Evolutionary conservation across 2,888 invertebrate species (phyloP).

Genomic region (Geophilus truncorum): DNA sequence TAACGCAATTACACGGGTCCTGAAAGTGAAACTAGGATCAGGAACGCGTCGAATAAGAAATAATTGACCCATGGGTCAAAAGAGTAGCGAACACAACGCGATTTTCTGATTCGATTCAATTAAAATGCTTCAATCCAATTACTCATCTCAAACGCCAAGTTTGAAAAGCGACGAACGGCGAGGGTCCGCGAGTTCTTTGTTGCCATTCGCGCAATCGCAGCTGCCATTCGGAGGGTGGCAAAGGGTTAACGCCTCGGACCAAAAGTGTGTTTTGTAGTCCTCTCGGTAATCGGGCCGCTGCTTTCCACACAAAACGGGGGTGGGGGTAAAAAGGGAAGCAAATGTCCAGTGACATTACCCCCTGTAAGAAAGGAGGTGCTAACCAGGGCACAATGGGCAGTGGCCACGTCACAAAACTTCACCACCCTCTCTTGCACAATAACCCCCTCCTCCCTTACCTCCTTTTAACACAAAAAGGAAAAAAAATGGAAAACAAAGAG

Average conservation of each 20-base stretch:
- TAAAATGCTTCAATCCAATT: slow-evolving; percentile 18
- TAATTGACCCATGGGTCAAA: not conserved
- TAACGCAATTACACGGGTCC: too few relatives aligned
- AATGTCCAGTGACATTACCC: not conserved
- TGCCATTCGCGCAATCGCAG: not conserved
- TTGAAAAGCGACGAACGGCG: not conserved
- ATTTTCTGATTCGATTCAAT: slow-evolving; percentile 8
- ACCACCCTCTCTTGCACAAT: not conserved
- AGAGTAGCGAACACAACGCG: not conserved
- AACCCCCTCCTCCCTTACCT: not conserved
- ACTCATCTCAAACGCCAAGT: not conserved
- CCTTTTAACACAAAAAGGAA: not conserved
- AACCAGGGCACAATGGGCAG: not conserved
- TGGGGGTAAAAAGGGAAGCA: not conserved
- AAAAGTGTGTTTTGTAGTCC: not conserved
- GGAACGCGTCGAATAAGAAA: not conserved
- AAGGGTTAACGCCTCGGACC: not conserved
- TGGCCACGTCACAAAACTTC: not conserved
- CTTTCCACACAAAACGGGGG: not conserved
- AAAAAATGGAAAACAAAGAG: slow-evolving; percentile 3
- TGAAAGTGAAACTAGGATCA: too few relatives aligned
- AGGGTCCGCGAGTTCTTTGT: slow-evolving; percentile 9
- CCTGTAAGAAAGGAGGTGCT: not conserved
- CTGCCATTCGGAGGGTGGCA: not conserved
- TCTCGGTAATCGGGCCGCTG: not conserved